phyloP scores from a whole-genome alignment of 2,797 vertebrate species.

The Acanthis flammea region DNA sequence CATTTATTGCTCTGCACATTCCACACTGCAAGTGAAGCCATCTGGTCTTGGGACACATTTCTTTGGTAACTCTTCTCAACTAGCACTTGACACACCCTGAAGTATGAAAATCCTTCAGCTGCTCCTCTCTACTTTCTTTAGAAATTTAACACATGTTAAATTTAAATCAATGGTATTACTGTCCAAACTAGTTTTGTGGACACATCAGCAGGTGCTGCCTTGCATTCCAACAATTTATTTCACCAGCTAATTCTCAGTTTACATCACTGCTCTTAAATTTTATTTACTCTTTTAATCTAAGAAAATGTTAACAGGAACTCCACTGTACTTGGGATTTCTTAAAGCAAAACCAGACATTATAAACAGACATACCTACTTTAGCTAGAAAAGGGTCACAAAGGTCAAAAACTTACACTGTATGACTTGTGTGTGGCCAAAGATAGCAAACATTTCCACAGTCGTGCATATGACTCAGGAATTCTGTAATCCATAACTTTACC shows the following conservation, averaged over 20 bases:
- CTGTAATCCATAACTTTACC: background rate
- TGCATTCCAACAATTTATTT: background rate
- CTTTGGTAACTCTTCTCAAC: background rate
- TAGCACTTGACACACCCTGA: background rate
- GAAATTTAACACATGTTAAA: background rate
- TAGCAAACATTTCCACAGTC: background rate
- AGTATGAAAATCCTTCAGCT: background rate
- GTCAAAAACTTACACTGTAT: background rate
- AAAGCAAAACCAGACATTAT: background rate
- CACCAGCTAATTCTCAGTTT: background rate
- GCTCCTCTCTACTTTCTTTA: background rate
- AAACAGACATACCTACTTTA: background rate
- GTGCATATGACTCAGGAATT: background rate
- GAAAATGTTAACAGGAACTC: background rate
- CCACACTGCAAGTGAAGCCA: background rate
- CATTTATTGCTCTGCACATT: background rate
- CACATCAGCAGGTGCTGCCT: background rate
- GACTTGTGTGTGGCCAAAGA: background rate
- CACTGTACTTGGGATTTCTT: background rate
- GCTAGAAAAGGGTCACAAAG: background rate
- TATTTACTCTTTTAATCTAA: background rate
- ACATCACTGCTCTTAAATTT: background rate
- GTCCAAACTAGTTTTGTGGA: background rate
- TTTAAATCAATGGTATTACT: background rate
- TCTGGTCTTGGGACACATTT: background rate